Evolutionary conservation across 64 coral and sea anemone genomes (phyloP).

Genomic region (Orbicella faveolata): DNA sequence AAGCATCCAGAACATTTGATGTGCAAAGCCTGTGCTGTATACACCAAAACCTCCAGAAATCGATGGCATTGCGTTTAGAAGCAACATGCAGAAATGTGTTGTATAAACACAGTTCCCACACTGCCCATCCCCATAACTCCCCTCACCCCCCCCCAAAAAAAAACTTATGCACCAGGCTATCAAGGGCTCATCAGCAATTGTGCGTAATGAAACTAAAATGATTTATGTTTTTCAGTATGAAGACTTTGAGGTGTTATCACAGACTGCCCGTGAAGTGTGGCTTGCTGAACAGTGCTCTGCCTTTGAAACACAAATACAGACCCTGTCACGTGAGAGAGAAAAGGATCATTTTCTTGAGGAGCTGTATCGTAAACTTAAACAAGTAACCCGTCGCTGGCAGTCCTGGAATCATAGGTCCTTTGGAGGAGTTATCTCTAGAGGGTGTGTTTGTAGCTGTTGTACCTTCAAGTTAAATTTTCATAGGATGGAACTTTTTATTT

Average conservation of each 20-base stretch:
- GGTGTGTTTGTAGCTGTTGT: constrained; percentile 17
- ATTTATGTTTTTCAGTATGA: constrained; percentile 59
- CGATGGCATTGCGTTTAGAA: too few relatives aligned
- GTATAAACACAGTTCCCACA: too few relatives aligned
- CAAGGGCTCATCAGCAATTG: too few relatives aligned
- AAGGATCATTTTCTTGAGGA: constrained; percentile 90
- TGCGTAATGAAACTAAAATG: neutral
- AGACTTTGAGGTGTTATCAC: constrained; percentile 76
- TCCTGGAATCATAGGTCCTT: constrained; percentile 96
- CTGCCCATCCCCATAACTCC: too few relatives aligned
- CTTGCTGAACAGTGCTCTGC: constrained; percentile 91
- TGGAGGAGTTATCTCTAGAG: constrained; percentile 90
- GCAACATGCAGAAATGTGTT: too few relatives aligned
- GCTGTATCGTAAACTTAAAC: constrained; percentile 83
- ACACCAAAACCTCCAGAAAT: too few relatives aligned
- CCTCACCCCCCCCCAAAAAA: too few relatives aligned
- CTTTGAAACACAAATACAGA: constrained; percentile 85
- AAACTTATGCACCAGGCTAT: too few relatives aligned
- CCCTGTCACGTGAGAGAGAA: constrained; percentile 54
- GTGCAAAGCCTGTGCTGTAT: too few relatives aligned
- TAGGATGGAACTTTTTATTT: too few relatives aligned
- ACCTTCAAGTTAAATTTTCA: too few relatives aligned
- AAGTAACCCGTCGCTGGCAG: constrained; percentile 90
- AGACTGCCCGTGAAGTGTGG: constrained; percentile 90
- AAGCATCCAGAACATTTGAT: too few relatives aligned